These are phyloP conservation scores for Axea sp. DNA, from an alignment of 2,888 invertebrate genomes.

Conservation along the genomic window DNA sequence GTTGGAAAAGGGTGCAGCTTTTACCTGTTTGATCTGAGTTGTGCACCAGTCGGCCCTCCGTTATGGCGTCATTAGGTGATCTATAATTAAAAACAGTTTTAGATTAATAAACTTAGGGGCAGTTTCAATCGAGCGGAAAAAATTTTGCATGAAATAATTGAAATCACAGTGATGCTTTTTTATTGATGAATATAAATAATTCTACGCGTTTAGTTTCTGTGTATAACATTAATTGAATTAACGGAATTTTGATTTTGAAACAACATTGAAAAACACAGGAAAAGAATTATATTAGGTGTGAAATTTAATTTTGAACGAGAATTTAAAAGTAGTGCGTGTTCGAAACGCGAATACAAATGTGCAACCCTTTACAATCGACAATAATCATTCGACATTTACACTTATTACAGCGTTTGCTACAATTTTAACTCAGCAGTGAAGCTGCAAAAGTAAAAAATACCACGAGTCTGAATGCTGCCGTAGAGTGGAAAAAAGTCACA, in stretches of 20 bases:
- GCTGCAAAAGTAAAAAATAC: slow-evolving; percentile 25
- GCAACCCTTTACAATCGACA: neutral
- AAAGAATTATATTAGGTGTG: no score
- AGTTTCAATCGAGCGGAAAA: no score
- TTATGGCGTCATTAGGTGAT: slow-evolving; percentile 77
- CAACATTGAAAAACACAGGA: no score
- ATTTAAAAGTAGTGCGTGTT: neutral
- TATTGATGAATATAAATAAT: no score
- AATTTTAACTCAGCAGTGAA: slow-evolving; percentile 26
- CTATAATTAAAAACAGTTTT: slow-evolving; percentile 65
- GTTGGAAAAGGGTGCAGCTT: no score
- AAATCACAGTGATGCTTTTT: no score
- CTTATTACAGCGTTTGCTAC: slow-evolving; percentile 14
- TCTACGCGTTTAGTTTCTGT: no score
- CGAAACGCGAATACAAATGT: slow-evolving; percentile 2
- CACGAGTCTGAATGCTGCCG: slow-evolving; percentile 5
- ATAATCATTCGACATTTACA: slow-evolving; percentile 32
- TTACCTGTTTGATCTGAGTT: slow-evolving; percentile 75
- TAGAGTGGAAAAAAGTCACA: slow-evolving; percentile 32
- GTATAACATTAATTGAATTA: no score
- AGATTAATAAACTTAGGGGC: slow-evolving; percentile 4
- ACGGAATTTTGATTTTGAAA: no score
- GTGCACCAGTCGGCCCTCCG: slow-evolving; percentile 75
- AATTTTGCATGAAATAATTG: no score
- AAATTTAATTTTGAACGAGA: no score